A percentile compares a stretch with the other conserved stretches of the same genome.
phyloP scores from a whole-genome alignment of 2,113 vertebrate genomes.

The Coracopsis vasa region DNA sequence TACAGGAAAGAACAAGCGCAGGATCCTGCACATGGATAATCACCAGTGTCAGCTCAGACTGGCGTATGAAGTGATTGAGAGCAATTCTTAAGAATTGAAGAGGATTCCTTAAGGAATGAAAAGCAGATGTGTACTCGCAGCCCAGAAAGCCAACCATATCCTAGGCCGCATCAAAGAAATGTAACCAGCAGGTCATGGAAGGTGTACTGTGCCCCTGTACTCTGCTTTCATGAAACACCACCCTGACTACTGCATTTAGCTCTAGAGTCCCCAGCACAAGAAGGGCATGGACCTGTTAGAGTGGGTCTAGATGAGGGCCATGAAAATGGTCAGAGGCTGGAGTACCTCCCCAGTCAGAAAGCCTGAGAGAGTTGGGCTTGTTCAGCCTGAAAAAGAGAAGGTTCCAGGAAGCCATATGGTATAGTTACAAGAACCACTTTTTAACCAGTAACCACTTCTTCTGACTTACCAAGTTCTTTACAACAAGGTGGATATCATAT shows the following conservation, averaged over 20 bases:
- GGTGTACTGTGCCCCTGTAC: not conserved
- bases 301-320: not conserved
- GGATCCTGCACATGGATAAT: not conserved
- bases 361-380: not conserved
- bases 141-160: accelerated
- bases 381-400: not conserved
- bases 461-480: not conserved
- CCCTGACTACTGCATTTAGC: accelerated
- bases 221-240: not conserved
- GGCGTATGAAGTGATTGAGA: not conserved
- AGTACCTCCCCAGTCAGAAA: not conserved
- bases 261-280: not conserved
- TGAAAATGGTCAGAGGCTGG: not conserved
- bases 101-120: not conserved
- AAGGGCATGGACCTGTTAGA: not conserved
- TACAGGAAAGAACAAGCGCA: not conserved
- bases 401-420: accelerated
- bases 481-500: not conserved
- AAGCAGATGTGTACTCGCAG: accelerated
- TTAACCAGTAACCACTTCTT: not conserved
- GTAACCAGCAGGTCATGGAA: accelerated
- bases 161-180: not conserved
- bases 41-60: not conserved
- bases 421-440: not conserved
- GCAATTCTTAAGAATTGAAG: not conserved